Base-by-base conservation (phyloP, 1,140 invertebrate species). In the Heliconius hewitsoni region DNA sequence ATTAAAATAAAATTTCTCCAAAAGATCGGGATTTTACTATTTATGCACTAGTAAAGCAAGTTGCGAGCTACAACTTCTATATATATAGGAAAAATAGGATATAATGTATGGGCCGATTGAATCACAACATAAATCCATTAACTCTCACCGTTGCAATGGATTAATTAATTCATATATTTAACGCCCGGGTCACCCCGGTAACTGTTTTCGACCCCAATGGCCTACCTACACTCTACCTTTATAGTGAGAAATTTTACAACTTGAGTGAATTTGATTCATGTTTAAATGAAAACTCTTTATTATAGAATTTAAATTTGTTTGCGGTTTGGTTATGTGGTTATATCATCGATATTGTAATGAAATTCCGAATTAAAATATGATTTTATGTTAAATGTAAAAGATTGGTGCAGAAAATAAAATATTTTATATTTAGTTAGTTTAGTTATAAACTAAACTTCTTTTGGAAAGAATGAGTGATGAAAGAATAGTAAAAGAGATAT, bases 111-210 rank as follows among this genome's bases (percentile, higher is more conserved):
- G 60, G 27, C 39, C 55, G 23, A 50, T 39, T 66, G 78, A 83
- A 86, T 86, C 89, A 90, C 87, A 89, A 88, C 85, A 88, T 88
- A 89, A 89, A 77, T 89, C 89, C 89, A 90, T 89, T 89, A 90
- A 82, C 75, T 74, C 73, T 82, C 73, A 75, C 76, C 82, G 83
- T 72, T 78, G 76, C 76, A 57, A 85, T 77, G 85, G 85, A 88
- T 87, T 89, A 88, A 88, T 87, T 89, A 88, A 85, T 89, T 88
- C 83, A 86, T 79, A 87, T 78, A 81, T 76, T 76, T 79, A 79
- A 79, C 73, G 52, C 60, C 73, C 73, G 37, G 70, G 60, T 75
- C 55, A 75, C 73, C 37, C 27, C 60, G 60, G 60, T 66, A 66
- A 66, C 60, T 27, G n/a, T 0, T 57, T 75, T 75, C 23, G 13